Evolutionary conservation across 2,888 invertebrate species (phyloP), one percentile per base, ranked within the genome.

Genomic region (Pogonocherus hispidulus): DNA sequence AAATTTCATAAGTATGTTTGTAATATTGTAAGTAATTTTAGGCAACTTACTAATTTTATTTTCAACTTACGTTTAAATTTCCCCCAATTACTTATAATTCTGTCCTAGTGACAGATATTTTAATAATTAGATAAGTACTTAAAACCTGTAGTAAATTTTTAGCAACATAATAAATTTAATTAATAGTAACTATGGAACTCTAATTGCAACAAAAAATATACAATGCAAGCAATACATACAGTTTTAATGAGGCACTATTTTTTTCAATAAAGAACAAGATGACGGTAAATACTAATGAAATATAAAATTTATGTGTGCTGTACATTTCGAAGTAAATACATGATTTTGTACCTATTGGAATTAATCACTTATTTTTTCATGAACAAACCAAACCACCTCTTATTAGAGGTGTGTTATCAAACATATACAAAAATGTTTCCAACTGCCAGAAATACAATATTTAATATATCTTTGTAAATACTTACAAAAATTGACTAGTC

Each of bases 191-290:
- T 16, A 35, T 49, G 35, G 19, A 49, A 11, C n/a, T 49, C 62
- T 51, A 62, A 49, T 55, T 57, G 65, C 67, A 70, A 70, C 66
- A 44, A 49, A 67, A 62, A 35, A 37, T 67, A 66, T 57, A 63
- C 57, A 51, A 67, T 67, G 62, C 67, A 71, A 71, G 71, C 66
- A 63, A 56, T 66, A 51, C 57, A 63, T 66, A 49, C 44, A 66
- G 57, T 59, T 51, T 57, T 52, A 59, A 59, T 59, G 63, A 70
- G 69, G 69, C 69, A 70, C 69, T 70, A 70, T 70, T 63, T 52
- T 57, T 63, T 63, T 41, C 16, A 66, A 32, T 47, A 57, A 44
- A 57, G 41, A 51, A 69, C 16, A 57, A 69, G 37, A 47, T 46
- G 59, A 64, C 59, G 47, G 52, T 59, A 47, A 20, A 18, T 55